A percentile compares a stretch with the other conserved stretches of the same genome.
phyloP scores from a whole-genome alignment of 2,888 invertebrate species.

The Pandemis cinnamomeana region DNA sequence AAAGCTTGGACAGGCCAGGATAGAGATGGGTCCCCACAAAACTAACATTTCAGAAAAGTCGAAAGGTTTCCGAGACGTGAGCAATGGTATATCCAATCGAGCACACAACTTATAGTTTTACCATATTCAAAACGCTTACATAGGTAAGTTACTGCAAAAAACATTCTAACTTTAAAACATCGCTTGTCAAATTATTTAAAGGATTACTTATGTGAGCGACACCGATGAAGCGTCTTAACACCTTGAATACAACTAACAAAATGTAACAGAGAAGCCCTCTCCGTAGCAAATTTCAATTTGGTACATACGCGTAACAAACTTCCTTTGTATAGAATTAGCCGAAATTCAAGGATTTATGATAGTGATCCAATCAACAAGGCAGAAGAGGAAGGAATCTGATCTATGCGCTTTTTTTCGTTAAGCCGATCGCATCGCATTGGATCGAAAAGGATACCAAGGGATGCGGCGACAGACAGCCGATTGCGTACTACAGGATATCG shows the following conservation, averaged over 20 bases:
- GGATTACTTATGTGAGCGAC: not conserved
- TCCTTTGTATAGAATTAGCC: not conserved
- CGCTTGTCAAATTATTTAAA: not conserved
- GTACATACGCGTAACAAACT: not conserved
- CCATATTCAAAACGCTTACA: too few species aligned
- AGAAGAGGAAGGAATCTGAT: not conserved
- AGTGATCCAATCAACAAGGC: not conserved
- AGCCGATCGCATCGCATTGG: too few species aligned
- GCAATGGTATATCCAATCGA: too few species aligned
- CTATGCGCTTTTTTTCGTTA: not conserved
- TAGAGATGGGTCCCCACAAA: not conserved
- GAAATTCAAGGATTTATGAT: slow-evolving; percentile 7
- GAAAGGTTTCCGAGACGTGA: too few species aligned
- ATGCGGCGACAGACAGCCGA: too few species aligned
- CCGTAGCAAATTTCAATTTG: not conserved
- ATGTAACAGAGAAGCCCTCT: not conserved
- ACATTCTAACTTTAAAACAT: not conserved
- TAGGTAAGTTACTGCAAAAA: not conserved
- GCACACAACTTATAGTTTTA: too few species aligned
- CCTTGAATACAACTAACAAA: slow-evolving; percentile 2
- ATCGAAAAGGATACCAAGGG: too few species aligned
- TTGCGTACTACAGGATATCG: too few species aligned
- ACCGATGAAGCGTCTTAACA: not conserved
- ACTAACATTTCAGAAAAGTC: too few species aligned
- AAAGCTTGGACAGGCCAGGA: not conserved